Percentiles rank a stretch among this genome's conserved stretches.
Evolutionary conservation across 2,888 invertebrate species (phyloP).

Genomic region (Drosophila kambysellisi): DNA sequence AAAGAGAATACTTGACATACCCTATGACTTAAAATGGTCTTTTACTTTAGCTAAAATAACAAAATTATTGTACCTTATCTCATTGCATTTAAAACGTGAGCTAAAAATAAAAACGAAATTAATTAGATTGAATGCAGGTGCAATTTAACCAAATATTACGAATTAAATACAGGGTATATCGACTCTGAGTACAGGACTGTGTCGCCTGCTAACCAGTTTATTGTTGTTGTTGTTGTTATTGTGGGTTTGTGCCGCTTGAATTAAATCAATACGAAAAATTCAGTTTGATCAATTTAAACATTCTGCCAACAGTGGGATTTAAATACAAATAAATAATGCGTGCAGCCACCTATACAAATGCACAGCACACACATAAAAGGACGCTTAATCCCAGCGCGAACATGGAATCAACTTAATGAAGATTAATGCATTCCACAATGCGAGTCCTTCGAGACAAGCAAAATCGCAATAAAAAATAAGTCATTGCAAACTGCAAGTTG

Average conservation of each 20-base stretch:
- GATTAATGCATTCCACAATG: constrained; percentile 54
- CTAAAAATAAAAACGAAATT: not conserved
- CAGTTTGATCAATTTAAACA: constrained; percentile 28
- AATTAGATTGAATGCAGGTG: not conserved
- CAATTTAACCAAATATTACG: not conserved
- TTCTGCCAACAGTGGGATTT: not conserved
- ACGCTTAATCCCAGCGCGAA: constrained; percentile 37
- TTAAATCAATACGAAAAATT: constrained; percentile 46
- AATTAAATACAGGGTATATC: constrained; percentile 3
- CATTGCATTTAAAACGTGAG: not conserved
- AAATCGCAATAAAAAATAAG: constrained; percentile 27
- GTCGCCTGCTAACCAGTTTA: not conserved
- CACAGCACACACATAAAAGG: not conserved
- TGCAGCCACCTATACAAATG: not conserved
- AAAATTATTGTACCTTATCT: not conserved
- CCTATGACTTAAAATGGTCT: not conserved
- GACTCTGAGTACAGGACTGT: not conserved
- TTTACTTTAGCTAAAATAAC: not conserved
- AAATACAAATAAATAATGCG: constrained; percentile 32
- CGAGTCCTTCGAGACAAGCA: constrained; percentile 33
- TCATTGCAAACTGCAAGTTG: constrained; percentile 32
- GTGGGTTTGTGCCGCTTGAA: constrained; percentile 34
- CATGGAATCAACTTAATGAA: constrained; percentile 63
- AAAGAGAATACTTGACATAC: not conserved
- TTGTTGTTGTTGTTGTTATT: constrained; percentile 16